These are phyloP conservation scores for Cyphomyrus discorhynchus DNA, from an alignment of 2,113 vertebrate species.

Conservation along the genomic window DNA sequence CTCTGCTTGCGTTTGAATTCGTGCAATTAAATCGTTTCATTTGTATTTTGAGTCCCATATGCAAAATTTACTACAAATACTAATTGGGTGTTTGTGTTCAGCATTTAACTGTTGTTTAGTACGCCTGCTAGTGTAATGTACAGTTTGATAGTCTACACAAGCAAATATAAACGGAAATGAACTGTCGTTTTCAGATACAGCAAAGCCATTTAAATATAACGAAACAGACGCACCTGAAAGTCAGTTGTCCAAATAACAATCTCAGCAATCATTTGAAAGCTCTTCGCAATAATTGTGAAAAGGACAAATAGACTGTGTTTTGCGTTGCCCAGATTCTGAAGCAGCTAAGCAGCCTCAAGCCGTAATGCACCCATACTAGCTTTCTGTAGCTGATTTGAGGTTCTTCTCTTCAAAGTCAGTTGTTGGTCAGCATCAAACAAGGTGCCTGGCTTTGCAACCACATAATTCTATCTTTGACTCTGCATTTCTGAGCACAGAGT, in stretches of 20 bases:
- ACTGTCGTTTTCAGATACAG: neutral
- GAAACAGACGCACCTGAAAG: neutral
- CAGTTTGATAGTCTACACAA: neutral
- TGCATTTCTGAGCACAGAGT: neutral
- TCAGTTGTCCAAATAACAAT: neutral
- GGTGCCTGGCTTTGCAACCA: neutral
- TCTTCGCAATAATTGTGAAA: neutral
- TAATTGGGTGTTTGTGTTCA: neutral
- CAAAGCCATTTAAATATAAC: neutral
- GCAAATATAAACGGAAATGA: neutral
- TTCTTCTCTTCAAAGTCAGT: neutral
- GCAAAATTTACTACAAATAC: neutral
- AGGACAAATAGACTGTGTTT: neutral
- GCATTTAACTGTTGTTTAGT: neutral
- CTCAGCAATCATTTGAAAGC: neutral
- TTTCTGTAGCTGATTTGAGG: neutral
- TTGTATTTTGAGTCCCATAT: neutral
- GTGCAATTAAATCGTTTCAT: neutral
- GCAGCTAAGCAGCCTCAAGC: neutral
- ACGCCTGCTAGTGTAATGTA: neutral
- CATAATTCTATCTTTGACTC: neutral
- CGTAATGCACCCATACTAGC: neutral
- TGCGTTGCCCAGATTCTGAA: neutral
- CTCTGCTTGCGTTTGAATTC: neutral
- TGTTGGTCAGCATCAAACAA: neutral